Conservation (phyloP, 1,140 invertebrate species). For the Megalopta genalis region DNA sequence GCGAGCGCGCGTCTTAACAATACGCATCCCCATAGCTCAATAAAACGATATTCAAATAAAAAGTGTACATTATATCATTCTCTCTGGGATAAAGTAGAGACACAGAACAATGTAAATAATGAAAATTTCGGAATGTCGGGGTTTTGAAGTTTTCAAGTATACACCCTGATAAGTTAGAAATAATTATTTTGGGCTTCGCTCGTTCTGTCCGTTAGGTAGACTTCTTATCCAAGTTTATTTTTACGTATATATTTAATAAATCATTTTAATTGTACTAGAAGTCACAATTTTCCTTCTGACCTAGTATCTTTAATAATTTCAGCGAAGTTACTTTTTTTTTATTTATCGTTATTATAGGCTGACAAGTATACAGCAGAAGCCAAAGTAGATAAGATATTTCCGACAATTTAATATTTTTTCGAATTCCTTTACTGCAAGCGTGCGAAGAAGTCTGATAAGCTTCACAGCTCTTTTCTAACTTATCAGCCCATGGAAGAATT, state of each 20-base stretch:
- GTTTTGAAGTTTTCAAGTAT: background rate
- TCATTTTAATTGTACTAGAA: too few species aligned
- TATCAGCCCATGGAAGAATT: background rate
- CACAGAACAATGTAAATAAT: background rate
- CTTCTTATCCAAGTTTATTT: too few species aligned
- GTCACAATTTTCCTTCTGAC: too few species aligned
- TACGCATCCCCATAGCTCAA: background rate
- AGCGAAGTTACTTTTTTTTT: background rate
- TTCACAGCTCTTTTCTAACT: background rate
- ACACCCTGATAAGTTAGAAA: background rate
- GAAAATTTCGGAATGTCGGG: conserved; percentile 29
- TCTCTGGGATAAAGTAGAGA: background rate
- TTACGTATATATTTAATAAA: too few species aligned
- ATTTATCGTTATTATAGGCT: background rate
- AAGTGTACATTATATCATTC: background rate
- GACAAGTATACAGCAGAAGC: background rate
- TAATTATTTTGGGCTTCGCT: background rate
- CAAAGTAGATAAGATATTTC: background rate
- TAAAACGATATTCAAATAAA: background rate
- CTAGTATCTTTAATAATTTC: background rate
- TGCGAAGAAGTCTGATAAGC: background rate
- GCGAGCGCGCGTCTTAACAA: background rate
- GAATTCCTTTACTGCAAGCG: background rate
- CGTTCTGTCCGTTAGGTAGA: background rate
- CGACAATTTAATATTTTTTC: background rate